These are phyloP conservation scores for Exephanes ischioxanthus DNA, from an alignment of 2,888 invertebrate genomes.

Conservation along the genomic window DNA sequence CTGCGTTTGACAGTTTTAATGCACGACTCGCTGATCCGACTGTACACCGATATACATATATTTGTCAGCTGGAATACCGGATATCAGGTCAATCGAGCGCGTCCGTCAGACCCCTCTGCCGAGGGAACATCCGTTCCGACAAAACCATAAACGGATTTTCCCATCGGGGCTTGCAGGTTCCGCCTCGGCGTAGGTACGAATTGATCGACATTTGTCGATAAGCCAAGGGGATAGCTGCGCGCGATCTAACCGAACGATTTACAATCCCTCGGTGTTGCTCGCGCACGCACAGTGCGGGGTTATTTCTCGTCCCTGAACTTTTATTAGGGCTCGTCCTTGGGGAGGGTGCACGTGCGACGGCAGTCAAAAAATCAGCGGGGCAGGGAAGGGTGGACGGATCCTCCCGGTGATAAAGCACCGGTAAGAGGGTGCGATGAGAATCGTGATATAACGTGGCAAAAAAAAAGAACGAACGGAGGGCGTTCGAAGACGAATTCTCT, in stretches of 20 bases:
- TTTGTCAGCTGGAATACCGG: slow-evolving; percentile 15
- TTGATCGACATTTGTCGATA: slow-evolving; percentile 38
- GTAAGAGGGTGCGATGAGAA: slow-evolving; percentile 25
- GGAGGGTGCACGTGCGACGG: slow-evolving; percentile 12
- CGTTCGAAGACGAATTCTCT: slow-evolving; percentile 24
- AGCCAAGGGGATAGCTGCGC: slow-evolving; percentile 12
- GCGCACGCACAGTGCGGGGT: neutral
- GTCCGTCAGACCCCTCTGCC: neutral
- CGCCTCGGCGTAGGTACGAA: slow-evolving; percentile 1
- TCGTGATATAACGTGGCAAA: slow-evolving; percentile 20
- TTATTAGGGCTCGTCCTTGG: slow-evolving; percentile 48
- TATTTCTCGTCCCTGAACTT: slow-evolving; percentile 52
- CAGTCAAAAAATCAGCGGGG: slow-evolving; percentile 46
- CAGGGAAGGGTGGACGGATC: slow-evolving; percentile 43
- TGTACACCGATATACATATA: neutral
- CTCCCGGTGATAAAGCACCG: slow-evolving; percentile 28
- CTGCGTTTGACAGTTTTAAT: slow-evolving; percentile 3
- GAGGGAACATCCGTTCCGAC: slow-evolving; percentile 28
- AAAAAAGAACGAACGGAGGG: neutral
- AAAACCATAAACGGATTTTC: slow-evolving; percentile 15
- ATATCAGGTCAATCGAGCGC: slow-evolving; percentile 22
- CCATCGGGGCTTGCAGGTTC: slow-evolving; percentile 8
- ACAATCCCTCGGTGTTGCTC: neutral
- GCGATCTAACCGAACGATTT: slow-evolving; percentile 12
- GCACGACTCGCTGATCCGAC: neutral